Conservation (phyloP, 2,797 vertebrate genomes). For the Danio choprae region DNA sequence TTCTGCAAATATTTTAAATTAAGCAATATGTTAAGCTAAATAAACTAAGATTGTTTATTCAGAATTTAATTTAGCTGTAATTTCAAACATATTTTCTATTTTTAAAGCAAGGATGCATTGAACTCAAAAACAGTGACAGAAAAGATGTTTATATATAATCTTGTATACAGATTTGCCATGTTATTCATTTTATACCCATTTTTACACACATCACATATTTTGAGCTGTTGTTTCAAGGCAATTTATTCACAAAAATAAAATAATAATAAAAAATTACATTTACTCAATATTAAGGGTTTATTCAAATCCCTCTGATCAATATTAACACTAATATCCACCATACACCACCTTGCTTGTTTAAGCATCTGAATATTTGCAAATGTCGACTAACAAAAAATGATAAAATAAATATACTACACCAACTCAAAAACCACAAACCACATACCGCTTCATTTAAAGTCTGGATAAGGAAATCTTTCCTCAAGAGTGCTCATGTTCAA, state of each 20-base stretch:
- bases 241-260: neutral
- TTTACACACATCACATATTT: neutral
- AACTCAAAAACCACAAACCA: neutral
- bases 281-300: neutral
- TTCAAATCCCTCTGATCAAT: neutral
- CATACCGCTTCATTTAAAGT: neutral
- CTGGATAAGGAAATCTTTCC: constrained; percentile 28
- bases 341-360: neutral
- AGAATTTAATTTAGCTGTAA: too few species aligned
- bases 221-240: neutral
- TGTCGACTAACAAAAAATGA: neutral
- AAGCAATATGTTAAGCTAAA: too few species aligned
- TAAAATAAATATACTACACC: neutral
- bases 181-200: too few species aligned
- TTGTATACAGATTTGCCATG: too few species aligned
- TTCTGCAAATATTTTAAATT: too few species aligned
- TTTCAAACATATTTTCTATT: too few species aligned
- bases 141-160: too few species aligned
- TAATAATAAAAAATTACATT: neutral
- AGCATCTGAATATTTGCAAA: neutral
- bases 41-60: too few species aligned
- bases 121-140: too few species aligned
- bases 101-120: neutral
- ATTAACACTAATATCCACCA: neutral
- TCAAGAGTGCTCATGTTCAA: constrained; percentile 11